Base-by-base conservation (phyloP, 2,113 vertebrate species). In the Pimephales promelas region DNA sequence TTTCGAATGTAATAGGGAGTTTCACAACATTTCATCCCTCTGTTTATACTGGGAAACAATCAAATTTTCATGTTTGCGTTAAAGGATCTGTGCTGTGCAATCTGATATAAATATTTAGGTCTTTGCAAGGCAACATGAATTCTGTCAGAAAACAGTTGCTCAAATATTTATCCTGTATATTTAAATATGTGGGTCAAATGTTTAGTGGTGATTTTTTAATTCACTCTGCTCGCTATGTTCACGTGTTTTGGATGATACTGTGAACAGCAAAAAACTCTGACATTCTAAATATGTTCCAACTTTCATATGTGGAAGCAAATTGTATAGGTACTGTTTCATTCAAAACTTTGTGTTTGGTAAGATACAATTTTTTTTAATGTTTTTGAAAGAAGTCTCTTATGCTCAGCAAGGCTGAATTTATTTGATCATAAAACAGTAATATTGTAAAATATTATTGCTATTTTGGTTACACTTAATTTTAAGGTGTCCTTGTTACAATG, bases 21-120 rank as follows among this genome's bases (percentile, higher is more conserved):
- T 90, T 92, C 89, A 85, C 62, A 85, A 80, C n/a, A 54, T 61
- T 36, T 24, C 22, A 76, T 88, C 47, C 26, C 22, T 83, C 83
- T 87, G 68, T 84, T 86, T 62, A 81, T 28, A 88, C 74, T 36
- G 24, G 1, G 74, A 86, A 57, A 84, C 20, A 28, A 81, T 57
- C 43, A 43, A 81, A 43, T 73, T 31, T 64, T 31, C 40, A 49
- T 83, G 82, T 22, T 14, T 57, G 10, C 70, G 24, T 70, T 75
- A 5, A 74, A 62, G 24, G 71, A 62, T 73, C 20, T 11, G 43
- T 36, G 5, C 43, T 79, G 36, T 57, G 70, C 76, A 57, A 59
- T 43, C 28, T 78, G 74, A 83, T 83, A 68, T 77, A 68, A 68
- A 77, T 76, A 66, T 83, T 54, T 24, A 54, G 18, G 59, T 70